These are phyloP conservation scores for Drosophila limbata DNA, from an alignment of 2,888 invertebrate species.

Conservation along the genomic window DNA sequence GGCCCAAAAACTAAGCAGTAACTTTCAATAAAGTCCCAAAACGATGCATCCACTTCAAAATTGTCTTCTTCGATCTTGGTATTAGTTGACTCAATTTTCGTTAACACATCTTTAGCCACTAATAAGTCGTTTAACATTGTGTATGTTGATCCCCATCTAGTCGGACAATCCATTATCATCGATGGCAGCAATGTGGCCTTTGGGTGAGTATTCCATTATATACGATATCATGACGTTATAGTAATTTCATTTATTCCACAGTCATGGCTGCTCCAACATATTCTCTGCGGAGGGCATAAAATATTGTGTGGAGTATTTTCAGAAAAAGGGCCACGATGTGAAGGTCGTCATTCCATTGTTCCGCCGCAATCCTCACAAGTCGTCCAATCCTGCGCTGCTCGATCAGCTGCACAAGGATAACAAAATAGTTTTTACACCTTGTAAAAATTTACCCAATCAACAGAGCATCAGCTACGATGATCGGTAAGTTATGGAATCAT, in stretches of 20 bases:
- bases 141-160: too few relatives aligned
- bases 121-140: too few relatives aligned
- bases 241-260: conserved; percentile 75
- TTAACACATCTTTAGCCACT: too few relatives aligned
- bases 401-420: conserved; percentile 87
- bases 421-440: conserved; percentile 90
- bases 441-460: conserved; percentile 88
- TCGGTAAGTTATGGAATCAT: conserved; percentile 83
- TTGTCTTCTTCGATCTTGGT: too few relatives aligned
- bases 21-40: too few relatives aligned
- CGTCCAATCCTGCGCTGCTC: conserved; percentile 87
- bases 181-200: conserved; percentile 94
- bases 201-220: conserved; percentile 87
- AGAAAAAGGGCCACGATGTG: conserved; percentile 89
- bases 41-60: too few relatives aligned
- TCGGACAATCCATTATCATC: conserved; percentile 87
- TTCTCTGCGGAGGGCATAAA: conserved; percentile 92
- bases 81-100: too few relatives aligned
- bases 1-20: too few relatives aligned
- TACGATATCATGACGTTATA: background rate
- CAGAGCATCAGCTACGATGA: conserved; percentile 90
- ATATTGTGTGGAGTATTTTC: conserved; percentile 92
- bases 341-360: conserved; percentile 92
- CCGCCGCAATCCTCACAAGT: conserved; percentile 87
- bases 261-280: conserved; percentile 87